A percentile compares a stretch with the other conserved stretches of the same genome.
These are phyloP conservation scores for Autographa pulchrina DNA, from an alignment of 2,888 invertebrate genomes.

Conservation along the genomic window DNA sequence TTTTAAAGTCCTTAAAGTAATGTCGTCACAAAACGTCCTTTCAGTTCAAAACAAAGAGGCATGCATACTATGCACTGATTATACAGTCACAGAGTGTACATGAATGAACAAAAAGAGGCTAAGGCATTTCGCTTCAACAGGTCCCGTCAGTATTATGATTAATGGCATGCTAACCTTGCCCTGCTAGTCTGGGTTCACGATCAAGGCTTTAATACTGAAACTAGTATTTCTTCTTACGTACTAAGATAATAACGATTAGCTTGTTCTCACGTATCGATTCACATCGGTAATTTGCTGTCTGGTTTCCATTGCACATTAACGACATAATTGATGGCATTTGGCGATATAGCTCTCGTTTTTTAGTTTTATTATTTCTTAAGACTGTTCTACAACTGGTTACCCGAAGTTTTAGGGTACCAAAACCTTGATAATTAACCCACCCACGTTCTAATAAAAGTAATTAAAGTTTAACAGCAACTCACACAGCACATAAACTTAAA, in stretches of 20 bases:
- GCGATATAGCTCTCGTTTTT: background rate
- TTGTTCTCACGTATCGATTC: conserved; percentile 21
- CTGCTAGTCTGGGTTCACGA: conserved; percentile 50
- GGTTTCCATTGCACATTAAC: background rate
- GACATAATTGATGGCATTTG: background rate
- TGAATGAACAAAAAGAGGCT: background rate
- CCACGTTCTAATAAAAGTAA: background rate
- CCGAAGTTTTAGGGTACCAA: background rate
- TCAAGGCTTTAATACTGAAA: conserved; percentile 54
- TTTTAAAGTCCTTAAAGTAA: too few relatives aligned
- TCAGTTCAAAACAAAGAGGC: background rate
- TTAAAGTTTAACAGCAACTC: conserved; percentile 1
- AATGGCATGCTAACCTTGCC: conserved; percentile 34
- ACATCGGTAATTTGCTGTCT: background rate
- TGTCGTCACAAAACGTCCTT: background rate
- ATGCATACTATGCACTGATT: background rate
- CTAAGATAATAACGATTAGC: conserved; percentile 29
- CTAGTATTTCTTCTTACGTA: conserved; percentile 47
- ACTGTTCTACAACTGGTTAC: background rate
- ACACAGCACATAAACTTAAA: conserved; percentile 19
- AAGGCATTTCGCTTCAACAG: conserved; percentile 12
- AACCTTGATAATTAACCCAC: background rate
- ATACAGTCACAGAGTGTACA: background rate
- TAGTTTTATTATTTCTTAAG: background rate
- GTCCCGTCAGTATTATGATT: conserved; percentile 8